Evolutionary conservation across 2,888 invertebrate genomes (phyloP), one percentile per base, ranked within the genome.

Genomic region (Acronicta psi): DNA sequence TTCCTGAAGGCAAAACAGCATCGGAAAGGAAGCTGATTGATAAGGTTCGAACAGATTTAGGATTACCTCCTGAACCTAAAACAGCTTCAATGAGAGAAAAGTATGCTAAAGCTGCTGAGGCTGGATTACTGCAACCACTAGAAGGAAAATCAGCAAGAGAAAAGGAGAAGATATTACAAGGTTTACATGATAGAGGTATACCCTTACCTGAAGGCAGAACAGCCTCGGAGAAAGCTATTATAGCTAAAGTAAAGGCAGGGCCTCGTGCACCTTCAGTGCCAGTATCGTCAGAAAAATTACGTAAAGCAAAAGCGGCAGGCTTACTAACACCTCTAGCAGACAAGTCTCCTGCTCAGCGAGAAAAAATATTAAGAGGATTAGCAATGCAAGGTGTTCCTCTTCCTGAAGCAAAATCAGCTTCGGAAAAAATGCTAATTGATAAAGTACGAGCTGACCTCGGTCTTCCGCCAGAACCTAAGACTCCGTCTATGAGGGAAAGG

Each of bases 391-490:
- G 83, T 0, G 17, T 82, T 2, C 78, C 78, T 0, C 59, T 86
- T 2, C 84, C 84, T 2, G 79, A 81, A 44, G 82, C 56, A 0
- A 80, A 80, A 73, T 81, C 83, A 2, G 16, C 69, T 0, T 86
- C 86, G 0, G 85, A 87, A 52, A 78, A 75, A 37, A 70, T 73
- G 23, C 5, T 84, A 0, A 64, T 77, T 4, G 69, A 78, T 0
- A 80, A 77, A 65, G 69, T 83, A 8, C 55, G 77, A 17, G 42
- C 53, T 20, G 80, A 83, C 8, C 13, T 82, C 13, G 81, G 81
- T n/a, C 53, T 83, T 5, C 83, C 83, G 1, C 74, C 81, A 6
- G 75, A 75, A 65, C 81, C 84, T 0, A 73, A 70, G 54, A 65
- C 77, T 10, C 13, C 61, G 8, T 23, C 2, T 25, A 79, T 41